Evolutionary conservation across 2,888 invertebrate species (phyloP), one percentile per base, ranked within the genome.

Genomic region (Macrosiphum euphorbiae): DNA sequence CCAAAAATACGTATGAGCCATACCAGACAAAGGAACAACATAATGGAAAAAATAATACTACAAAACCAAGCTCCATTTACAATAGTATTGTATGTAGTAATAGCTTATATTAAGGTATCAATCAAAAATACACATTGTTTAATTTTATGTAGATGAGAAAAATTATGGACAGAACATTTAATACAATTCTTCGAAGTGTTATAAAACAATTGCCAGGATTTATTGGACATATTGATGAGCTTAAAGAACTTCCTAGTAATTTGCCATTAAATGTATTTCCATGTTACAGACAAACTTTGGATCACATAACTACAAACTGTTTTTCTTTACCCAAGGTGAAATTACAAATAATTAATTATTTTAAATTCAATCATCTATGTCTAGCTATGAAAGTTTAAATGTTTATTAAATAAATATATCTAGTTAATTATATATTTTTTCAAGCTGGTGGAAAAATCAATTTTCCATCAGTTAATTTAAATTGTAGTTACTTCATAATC

Each of bases 261-360:
- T 50, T 92, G 26, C 87, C 35, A 35, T 87, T 92, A 50, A 50
- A 87, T 50, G 61, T 61, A 35, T 92, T 92, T 58, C 92, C 86
- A 44, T 92, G 92, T 87, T 92, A 92, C 7, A 92, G 92, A 35
- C 61, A 50, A 92, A 61, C 61, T 13, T 87, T 92, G 50, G 47
- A 92, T 61, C 47, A 35, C 8, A 87, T 92, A 0, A 87, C 16
- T 16, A 16, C 61, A 35, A 87, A 87, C 16, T 92, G 92, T 58
- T 87, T 92, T 61, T 92, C 87, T 8, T 50, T 87, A 50, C 86
- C 86, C 8, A 87, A 87, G 92, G 92, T 92, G 35, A 87, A n/a
- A 89, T 85, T 85, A 85, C 26, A 85, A 44, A 85, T 28, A 44
- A 85, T 44, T 44, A 44, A 44, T 20, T 85, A 44, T 11, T 85